A percentile compares a stretch with the other conserved stretches of the same genome.
These are phyloP conservation scores for Propithecus perrieri DNA, from an alignment of 2,797 vertebrate species.

Conservation along the genomic window DNA sequence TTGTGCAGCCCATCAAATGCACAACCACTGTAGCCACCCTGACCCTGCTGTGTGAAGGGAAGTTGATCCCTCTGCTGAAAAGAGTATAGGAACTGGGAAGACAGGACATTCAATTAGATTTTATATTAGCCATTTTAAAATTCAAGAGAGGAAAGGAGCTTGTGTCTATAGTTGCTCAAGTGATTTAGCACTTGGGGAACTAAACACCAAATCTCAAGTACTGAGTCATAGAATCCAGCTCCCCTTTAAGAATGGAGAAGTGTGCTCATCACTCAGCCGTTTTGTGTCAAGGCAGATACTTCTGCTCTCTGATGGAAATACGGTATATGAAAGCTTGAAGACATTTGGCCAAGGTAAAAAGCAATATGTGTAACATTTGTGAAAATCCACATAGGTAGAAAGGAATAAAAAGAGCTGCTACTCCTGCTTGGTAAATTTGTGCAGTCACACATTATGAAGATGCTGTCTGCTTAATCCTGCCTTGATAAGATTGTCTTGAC, in stretches of 20 bases:
- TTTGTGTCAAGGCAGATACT: background rate
- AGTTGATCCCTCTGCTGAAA: background rate
- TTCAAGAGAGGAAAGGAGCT: slow-evolving; percentile 7
- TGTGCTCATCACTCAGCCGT: background rate
- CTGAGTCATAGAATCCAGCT: background rate
- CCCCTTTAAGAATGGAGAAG: background rate
- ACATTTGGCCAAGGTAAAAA: slow-evolving; percentile 39
- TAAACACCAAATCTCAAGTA: background rate
- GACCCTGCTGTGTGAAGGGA: background rate
- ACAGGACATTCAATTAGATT: background rate
- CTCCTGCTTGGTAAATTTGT: slow-evolving; percentile 39
- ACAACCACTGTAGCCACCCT: background rate
- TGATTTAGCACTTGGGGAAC: background rate
- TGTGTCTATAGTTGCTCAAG: slow-evolving; percentile 17
- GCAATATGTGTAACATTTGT: slow-evolving; percentile 26
- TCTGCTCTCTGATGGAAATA: background rate
- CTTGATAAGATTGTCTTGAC: slow-evolving; percentile 43
- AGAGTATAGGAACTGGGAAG: background rate
- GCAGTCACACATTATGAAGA: slow-evolving; percentile 22
- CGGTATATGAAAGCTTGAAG: background rate
- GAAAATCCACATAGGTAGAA: slow-evolving; percentile 28
- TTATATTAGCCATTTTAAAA: slow-evolving; percentile 28
- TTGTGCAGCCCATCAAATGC: background rate
- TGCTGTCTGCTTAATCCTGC: background rate
- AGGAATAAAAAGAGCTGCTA: slow-evolving; percentile 6